Percentiles rank a stretch among this genome's conserved stretches.
Conservation (phyloP, 1,140 invertebrate species). For the Ctenoplectra terminalis region DNA sequence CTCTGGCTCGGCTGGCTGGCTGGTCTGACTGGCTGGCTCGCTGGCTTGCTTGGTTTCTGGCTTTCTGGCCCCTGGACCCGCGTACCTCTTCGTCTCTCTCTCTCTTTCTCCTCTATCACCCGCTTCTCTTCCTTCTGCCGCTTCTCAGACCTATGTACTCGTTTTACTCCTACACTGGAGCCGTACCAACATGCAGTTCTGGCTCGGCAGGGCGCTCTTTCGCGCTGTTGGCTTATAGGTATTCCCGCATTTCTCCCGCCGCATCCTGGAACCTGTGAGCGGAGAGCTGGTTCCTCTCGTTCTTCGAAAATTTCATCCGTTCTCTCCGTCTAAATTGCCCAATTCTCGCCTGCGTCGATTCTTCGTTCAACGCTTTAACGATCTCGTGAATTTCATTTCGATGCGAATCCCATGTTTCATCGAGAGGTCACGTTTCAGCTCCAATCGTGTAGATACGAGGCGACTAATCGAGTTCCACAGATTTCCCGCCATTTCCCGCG, state of each 20-base stretch:
- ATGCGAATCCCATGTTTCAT: no score
- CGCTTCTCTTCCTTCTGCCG: conserved; percentile 15
- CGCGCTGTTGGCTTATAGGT: conserved; percentile 47
- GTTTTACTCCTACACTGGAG: conserved; percentile 67
- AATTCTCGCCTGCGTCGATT: neutral
- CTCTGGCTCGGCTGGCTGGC: conserved; percentile 65
- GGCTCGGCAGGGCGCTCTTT: conserved; percentile 62
- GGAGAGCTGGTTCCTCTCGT: neutral
- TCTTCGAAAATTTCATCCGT: neutral
- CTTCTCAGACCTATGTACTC: conserved; percentile 58
- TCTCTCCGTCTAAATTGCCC: neutral
- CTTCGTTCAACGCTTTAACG: neutral
- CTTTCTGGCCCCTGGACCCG: conserved; percentile 65
- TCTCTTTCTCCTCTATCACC: conserved; percentile 17
- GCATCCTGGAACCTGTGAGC: conserved; percentile 20
- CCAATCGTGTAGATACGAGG: no score
- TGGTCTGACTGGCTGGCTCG: conserved; percentile 50
- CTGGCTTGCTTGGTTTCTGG: conserved; percentile 47
- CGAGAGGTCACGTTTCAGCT: no score
- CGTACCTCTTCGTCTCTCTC: conserved; percentile 21
- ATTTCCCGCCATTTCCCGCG: neutral
- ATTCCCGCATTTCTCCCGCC: conserved; percentile 40
- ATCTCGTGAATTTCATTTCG: no score
- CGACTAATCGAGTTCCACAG: neutral
- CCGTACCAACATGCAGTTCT: conserved; percentile 71